These are phyloP conservation scores for Erebia epiphron DNA, from an alignment of 2,888 invertebrate genomes.

Conservation along the genomic window DNA sequence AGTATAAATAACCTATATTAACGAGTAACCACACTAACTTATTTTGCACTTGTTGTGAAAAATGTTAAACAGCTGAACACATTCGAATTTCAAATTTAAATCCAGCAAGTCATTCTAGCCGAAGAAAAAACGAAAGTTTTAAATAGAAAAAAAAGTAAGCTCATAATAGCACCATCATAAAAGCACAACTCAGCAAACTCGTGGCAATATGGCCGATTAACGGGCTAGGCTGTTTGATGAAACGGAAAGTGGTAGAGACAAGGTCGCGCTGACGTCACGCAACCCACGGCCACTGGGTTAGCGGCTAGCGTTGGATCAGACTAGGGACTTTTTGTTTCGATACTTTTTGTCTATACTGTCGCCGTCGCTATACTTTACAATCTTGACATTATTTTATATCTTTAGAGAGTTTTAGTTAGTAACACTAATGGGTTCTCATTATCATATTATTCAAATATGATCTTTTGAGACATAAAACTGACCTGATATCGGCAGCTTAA, in stretches of 20 bases:
- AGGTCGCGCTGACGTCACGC: slow-evolving; percentile 33
- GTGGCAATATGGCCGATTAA: slow-evolving; percentile 23
- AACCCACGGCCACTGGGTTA: slow-evolving; percentile 16
- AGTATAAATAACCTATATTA: too few species aligned
- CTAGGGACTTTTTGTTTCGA: not conserved
- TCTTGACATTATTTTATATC: too few species aligned
- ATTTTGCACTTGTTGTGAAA: too few species aligned
- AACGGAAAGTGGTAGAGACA: slow-evolving; percentile 35
- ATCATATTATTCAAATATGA: too few species aligned
- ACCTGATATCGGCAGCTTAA: too few species aligned
- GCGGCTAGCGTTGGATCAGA: not conserved
- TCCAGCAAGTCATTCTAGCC: not conserved
- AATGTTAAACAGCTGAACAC: not conserved
- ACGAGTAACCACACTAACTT: too few species aligned
- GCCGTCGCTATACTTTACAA: too few species aligned
- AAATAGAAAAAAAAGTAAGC: slow-evolving; percentile 1
- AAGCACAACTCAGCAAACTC: slow-evolving; percentile 9
- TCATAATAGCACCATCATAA: slow-evolving; percentile 5
- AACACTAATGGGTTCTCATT: too few species aligned
- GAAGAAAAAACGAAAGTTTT: slow-evolving; percentile 13
- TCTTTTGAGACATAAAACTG: too few species aligned
- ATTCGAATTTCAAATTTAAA: slow-evolving; percentile 2
- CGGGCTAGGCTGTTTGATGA: slow-evolving; percentile 30
- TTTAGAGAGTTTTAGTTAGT: too few species aligned
- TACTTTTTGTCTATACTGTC: not conserved